These are phyloP conservation scores for Sternotherus odoratus DNA, from an alignment of 2,797 vertebrate species.

Conservation along the genomic window DNA sequence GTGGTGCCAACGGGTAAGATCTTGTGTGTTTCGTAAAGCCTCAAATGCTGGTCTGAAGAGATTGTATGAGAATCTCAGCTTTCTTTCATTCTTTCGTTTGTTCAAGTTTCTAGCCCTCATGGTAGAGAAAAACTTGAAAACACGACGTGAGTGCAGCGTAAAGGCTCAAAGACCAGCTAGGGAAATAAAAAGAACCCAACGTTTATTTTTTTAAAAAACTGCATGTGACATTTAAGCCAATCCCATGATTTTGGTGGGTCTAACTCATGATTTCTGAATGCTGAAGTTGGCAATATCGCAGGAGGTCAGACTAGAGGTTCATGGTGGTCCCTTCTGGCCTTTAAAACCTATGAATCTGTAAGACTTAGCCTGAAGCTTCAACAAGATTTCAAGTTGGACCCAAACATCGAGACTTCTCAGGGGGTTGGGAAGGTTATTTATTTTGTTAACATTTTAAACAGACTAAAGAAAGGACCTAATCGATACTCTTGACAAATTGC, in stretches of 20 bases:
- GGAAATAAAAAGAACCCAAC: not conserved
- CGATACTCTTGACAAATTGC: not conserved
- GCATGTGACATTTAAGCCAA: not conserved
- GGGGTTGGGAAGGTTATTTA: not conserved
- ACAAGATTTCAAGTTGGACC: not conserved
- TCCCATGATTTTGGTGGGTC: not conserved
- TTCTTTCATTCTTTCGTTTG: not conserved
- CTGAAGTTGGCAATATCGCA: not conserved
- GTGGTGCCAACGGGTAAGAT: accelerated
- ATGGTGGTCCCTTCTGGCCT: accelerated
- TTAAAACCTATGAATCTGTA: not conserved
- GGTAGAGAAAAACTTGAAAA: not conserved
- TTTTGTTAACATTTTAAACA: not conserved
- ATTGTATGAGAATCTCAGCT: not conserved
- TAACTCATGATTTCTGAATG: not conserved
- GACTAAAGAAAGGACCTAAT: not conserved
- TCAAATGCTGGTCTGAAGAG: not conserved
- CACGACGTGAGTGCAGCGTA: not conserved
- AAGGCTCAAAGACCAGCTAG: not conserved
- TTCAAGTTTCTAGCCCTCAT: not conserved
- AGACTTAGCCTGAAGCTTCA: not conserved
- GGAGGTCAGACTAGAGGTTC: not conserved
- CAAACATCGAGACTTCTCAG: accelerated
- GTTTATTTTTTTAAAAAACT: not conserved
- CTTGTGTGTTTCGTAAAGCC: not conserved